Base-by-base conservation (phyloP, 2,113 vertebrate species). In the Smithornis capensis region DNA sequence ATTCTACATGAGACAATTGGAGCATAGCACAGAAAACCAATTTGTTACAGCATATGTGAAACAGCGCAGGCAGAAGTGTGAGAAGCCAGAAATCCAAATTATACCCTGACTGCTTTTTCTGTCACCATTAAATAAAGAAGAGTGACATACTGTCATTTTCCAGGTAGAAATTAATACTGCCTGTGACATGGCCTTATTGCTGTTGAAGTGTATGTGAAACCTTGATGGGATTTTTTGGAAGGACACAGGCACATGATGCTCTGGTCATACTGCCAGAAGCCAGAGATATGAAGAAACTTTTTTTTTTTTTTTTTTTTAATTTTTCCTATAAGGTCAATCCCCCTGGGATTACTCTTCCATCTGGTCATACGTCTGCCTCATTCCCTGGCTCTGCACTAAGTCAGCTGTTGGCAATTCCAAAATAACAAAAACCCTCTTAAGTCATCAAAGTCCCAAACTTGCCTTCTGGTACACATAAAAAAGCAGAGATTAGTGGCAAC, bases 401-500 rank as follows among this genome's bases (percentile, higher is more conserved):
- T 56, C 88, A 77, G 37, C 29, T 65, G 63, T 6, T 94, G 75
- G 93, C 84, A 95, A 82, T 19, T 83, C 45, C 47, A 91, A 82
- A 6, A 6, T 86, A 21, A 93, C 38, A 70, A 84, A 91, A 92
- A 75, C 42, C 37, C 59, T 88, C 94, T 91, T 91, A 88, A 95
- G 52, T 93, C 71, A 86, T 77, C 83, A 86, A 96, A 91, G 14
- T 70, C 80, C 14, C 56, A 81, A 65, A 80, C 63, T 86, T 88
- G 84, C 77, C 67, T 96, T 96, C 81, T 87, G 22, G 86, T 93
- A 38, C 71, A 62, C 68, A 79, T 73, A 35, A 86, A 88, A 79
- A 93, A 75, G 7, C 52, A 87, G 60, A 83, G 56, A 70, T 82
- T 91, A 89, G 59, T 28, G 52, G 57, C 23, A 92, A 67, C 7